A percentile compares a stretch with the other conserved stretches of the same genome.
phyloP scores from a whole-genome alignment of 2,888 invertebrate species.

The Sinohyriopsis cumingii region DNA sequence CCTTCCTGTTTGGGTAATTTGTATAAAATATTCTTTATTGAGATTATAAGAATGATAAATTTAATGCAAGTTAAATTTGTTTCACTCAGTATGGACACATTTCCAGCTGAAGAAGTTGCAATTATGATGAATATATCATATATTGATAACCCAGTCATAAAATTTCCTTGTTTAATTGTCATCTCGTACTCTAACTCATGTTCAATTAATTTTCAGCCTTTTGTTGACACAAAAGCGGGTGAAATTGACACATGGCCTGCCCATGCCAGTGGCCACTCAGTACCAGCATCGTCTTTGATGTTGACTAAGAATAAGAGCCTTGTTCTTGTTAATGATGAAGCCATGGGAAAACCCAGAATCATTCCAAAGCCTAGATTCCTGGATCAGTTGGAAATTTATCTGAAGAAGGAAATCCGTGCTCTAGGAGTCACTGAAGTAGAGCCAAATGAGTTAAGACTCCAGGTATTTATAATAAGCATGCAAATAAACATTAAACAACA shows the following conservation, averaged over 20 bases:
- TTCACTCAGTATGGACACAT: too few relatives aligned
- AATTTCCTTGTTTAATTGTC: neutral
- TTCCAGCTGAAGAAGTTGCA: too few relatives aligned
- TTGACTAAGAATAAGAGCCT: constrained; percentile 67
- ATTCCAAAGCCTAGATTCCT: constrained; percentile 70
- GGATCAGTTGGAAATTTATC: constrained; percentile 68
- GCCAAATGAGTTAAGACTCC: constrained; percentile 68
- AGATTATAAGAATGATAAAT: too few relatives aligned
- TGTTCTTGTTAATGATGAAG: constrained; percentile 64
- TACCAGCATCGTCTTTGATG: constrained; percentile 54
- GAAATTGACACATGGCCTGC: constrained; percentile 71
- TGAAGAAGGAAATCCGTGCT: constrained; percentile 67
- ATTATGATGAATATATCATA: too few relatives aligned
- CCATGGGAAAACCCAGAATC: constrained; percentile 62
- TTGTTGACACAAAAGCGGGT: constrained; percentile 66
- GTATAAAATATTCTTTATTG: too few relatives aligned
- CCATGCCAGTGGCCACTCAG: constrained; percentile 67
- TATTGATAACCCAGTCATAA: neutral
- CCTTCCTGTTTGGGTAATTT: too few relatives aligned
- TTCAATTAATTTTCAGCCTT: constrained; percentile 49
- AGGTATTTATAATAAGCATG: constrained; percentile 44
- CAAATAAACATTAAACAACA: neutral
- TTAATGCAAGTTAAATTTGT: too few relatives aligned
- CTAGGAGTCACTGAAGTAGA: constrained; percentile 65
- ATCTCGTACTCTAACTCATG: neutral